Evolutionary conservation across 1,140 invertebrate species (phyloP).

Genomic region (Diabrotica virgifera): DNA sequence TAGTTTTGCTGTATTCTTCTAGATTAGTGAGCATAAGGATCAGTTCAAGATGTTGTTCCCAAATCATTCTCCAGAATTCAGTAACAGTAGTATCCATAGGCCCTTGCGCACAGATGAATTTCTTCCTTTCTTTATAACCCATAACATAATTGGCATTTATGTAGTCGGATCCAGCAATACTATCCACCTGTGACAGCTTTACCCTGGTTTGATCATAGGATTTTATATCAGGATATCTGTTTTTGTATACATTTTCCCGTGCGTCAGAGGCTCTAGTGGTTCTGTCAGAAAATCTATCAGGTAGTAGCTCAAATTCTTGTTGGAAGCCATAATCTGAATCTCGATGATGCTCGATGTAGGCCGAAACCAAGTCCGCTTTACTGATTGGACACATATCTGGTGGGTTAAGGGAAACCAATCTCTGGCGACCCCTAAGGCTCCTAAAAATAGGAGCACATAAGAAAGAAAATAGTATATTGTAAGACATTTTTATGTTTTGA

Average conservation of each 20-base stretch:
- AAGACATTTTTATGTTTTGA: not conserved
- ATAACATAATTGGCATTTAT: slow-evolving; percentile 92
- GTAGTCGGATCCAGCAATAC: slow-evolving; percentile 78
- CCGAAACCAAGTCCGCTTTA: slow-evolving; percentile 65
- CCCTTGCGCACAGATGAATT: slow-evolving; percentile 91
- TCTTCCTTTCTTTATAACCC: slow-evolving; percentile 89
- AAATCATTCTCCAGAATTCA: slow-evolving; percentile 98
- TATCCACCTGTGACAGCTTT: slow-evolving; percentile 71
- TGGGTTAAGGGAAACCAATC: slow-evolving; percentile 62
- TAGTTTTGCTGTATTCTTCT: slow-evolving; percentile 90
- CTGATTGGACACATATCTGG: slow-evolving; percentile 79
- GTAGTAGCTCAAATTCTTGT: slow-evolving; percentile 81
- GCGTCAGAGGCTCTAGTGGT: slow-evolving; percentile 82
- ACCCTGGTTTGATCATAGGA: slow-evolving; percentile 91
- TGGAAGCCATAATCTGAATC: slow-evolving; percentile 87
- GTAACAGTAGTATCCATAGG: slow-evolving; percentile 90
- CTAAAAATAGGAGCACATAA: slow-evolving; percentile 40
- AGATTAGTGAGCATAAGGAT: slow-evolving; percentile 94
- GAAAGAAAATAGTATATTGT: not conserved
- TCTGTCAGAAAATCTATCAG: slow-evolving; percentile 81
- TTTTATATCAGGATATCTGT: slow-evolving; percentile 86
- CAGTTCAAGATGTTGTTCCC: slow-evolving; percentile 89
- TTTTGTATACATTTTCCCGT: slow-evolving; percentile 84
- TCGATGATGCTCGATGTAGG: slow-evolving; percentile 75
- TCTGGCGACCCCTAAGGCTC: slow-evolving; percentile 63